Conservation (phyloP, 1,140 invertebrate species). For the Megalopta genalis region DNA sequence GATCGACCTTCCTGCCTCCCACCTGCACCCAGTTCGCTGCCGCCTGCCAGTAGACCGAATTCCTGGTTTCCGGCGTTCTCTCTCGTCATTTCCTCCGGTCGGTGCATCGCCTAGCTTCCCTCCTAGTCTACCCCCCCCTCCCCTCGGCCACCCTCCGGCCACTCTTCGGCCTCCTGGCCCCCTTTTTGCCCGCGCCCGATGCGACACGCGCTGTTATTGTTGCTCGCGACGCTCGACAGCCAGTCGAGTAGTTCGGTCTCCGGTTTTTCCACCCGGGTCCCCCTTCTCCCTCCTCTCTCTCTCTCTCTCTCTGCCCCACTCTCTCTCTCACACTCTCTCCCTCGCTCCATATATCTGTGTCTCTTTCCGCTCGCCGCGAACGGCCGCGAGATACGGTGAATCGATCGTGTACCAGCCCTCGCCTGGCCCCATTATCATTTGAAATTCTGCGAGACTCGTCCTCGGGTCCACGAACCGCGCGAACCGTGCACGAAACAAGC, state of each 20-base stretch:
- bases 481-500: too few relatives aligned
- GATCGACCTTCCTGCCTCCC: slow-evolving; percentile 50
- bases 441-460: background rate
- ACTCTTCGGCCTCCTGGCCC: background rate
- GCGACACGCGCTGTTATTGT: slow-evolving; percentile 1
- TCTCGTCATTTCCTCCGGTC: slow-evolving; percentile 23
- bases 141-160: background rate
- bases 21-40: slow-evolving; percentile 44
- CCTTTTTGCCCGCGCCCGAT: background rate
- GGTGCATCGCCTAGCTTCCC: slow-evolving; percentile 6
- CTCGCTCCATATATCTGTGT: too few relatives aligned
- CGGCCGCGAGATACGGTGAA: background rate
- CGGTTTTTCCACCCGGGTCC: background rate
- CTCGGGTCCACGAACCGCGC: background rate
- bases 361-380: background rate
- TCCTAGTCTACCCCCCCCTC: background rate
- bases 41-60: slow-evolving; percentile 55
- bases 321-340: too few relatives aligned
- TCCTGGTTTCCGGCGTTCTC: slow-evolving; percentile 55
- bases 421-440: background rate
- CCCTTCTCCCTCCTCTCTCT: too few relatives aligned
- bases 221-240: slow-evolving; percentile 18
- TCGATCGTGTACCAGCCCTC: background rate
- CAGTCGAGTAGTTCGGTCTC: background rate
- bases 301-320: too few relatives aligned